phyloP scores from a whole-genome alignment of 2,113 vertebrate genomes.

The Phalacrocorax aristotelis region DNA sequence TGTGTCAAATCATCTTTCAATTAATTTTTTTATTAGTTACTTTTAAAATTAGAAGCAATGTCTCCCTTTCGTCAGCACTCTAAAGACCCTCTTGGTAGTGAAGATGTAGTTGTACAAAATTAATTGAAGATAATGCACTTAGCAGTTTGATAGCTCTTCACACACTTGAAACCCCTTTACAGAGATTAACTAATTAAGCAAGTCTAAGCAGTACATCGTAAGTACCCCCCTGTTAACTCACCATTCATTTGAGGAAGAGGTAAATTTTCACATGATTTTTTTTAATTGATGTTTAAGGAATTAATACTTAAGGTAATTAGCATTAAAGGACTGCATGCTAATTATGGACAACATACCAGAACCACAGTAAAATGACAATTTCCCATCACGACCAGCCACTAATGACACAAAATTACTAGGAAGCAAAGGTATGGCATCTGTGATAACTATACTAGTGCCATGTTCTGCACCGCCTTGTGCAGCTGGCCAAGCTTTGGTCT shows the following conservation, averaged over 20 bases:
- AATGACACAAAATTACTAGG: slow-evolving; percentile 20
- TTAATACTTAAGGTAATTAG: slow-evolving; percentile 40
- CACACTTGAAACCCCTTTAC: slow-evolving; percentile 35
- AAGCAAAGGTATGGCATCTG: background rate
- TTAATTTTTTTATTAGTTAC: slow-evolving; percentile 2
- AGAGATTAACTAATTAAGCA: slow-evolving; percentile 59
- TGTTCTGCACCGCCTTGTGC: background rate
- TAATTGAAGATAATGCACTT: slow-evolving; percentile 52
- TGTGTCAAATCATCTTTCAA: background rate
- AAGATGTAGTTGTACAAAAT: slow-evolving; percentile 43
- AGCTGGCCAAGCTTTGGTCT: background rate
- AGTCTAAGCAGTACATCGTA: slow-evolving; percentile 12
- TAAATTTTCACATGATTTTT: slow-evolving; percentile 42
- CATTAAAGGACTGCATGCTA: background rate
- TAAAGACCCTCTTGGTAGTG: slow-evolving; percentile 32
- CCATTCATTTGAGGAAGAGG: slow-evolving; percentile 21
- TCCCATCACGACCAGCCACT: slow-evolving; percentile 13
- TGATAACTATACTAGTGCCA: background rate
- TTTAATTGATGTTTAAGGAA: slow-evolving; percentile 50
- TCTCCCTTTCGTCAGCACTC: background rate
- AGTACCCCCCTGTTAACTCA: slow-evolving; percentile 13
- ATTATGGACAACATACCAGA: slow-evolving; percentile 38
- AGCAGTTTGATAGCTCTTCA: slow-evolving; percentile 47
- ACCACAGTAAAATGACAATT: slow-evolving; percentile 9
- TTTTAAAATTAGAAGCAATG: slow-evolving; percentile 33